Conservation (phyloP, 2,113 vertebrate genomes). For the Excalfactoria chinensis region DNA sequence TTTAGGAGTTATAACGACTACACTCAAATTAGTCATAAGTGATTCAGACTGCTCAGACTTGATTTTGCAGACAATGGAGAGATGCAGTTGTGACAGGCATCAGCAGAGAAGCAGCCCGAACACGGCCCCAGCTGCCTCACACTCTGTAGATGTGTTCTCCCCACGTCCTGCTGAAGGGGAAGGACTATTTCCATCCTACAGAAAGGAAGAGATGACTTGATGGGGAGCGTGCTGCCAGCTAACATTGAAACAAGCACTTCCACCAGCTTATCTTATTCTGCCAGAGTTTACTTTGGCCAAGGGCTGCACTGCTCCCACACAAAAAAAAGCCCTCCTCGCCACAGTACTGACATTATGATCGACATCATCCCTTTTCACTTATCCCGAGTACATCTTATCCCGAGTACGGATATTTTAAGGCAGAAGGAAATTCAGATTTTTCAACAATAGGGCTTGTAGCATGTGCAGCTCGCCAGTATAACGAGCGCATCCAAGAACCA, state of each 20-base stretch:
- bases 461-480: constrained; percentile 23
- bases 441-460: constrained; percentile 31
- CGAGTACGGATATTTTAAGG: constrained; percentile 1
- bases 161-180: not conserved
- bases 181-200: not conserved
- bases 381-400: not conserved
- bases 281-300: constrained; percentile 48
- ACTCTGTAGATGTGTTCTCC: not conserved
- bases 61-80: constrained; percentile 40
- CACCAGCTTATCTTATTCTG: constrained; percentile 18
- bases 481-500: constrained; percentile 41
- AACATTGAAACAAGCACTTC: not conserved
- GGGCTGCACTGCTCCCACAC: not conserved
- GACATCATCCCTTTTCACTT: not conserved
- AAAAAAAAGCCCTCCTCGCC: not conserved
- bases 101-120: not conserved
- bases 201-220: constrained; percentile 13
- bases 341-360: not conserved
- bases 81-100: constrained; percentile 30
- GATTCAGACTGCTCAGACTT: constrained; percentile 46
- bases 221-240: not conserved
- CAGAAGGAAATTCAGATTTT: constrained; percentile 37
- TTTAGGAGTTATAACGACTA: constrained; percentile 45
- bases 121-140: not conserved
- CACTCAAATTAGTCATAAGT: constrained; percentile 42